These are phyloP conservation scores for Caenorhabditis imperialis DNA, from an alignment of 2,888 invertebrate species.

Conservation along the genomic window DNA sequence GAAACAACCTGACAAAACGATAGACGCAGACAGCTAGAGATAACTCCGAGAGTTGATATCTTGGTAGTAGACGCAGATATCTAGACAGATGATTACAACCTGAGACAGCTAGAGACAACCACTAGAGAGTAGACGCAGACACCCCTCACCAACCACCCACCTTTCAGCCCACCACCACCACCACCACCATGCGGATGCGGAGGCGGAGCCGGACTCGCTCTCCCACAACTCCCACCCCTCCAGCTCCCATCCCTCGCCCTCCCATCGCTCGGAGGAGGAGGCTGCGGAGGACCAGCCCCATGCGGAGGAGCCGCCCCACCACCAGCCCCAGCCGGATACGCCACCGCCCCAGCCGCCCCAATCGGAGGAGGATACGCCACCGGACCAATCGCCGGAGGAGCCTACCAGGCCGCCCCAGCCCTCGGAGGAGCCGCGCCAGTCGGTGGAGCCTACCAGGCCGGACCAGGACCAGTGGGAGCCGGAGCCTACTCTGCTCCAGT, in stretches of 20 bases:
- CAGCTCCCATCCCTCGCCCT: constrained; percentile 55
- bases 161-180: constrained; percentile 61
- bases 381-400: constrained; percentile 29
- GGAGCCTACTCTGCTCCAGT: constrained; percentile 34
- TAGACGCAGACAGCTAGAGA: no score
- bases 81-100: no score
- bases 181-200: constrained; percentile 55
- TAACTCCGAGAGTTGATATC: no score
- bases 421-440: constrained; percentile 15
- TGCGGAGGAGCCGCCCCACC: constrained; percentile 38
- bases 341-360: constrained; percentile 57
- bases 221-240: constrained; percentile 59
- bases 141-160: no score
- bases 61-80: no score
- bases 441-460: constrained; percentile 26
- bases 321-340: constrained; percentile 50
- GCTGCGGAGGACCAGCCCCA: constrained; percentile 55
- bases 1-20: no score
- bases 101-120: no score
- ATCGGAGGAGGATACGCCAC: constrained; percentile 41
- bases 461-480: constrained; percentile 33
- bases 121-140: no score
- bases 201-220: constrained; percentile 42
- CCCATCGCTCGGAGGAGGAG: constrained; percentile 61
- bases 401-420: constrained; percentile 22